Percentiles rank a stretch among this genome's conserved stretches.
phyloP scores from a whole-genome alignment of 2,888 invertebrate species.

The Siphlonurus alternatus region DNA sequence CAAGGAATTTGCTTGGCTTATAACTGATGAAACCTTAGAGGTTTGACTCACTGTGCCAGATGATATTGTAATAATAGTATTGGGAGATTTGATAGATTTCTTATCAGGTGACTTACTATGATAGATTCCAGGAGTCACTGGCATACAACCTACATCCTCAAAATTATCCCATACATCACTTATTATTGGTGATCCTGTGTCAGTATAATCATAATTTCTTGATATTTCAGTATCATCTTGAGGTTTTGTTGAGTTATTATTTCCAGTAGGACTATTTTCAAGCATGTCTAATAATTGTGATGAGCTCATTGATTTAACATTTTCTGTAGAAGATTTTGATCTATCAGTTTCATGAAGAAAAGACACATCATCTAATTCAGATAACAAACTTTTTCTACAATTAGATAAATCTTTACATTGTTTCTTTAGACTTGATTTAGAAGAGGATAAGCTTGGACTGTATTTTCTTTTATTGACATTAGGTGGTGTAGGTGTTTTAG shows the following conservation, averaged over 20 bases:
- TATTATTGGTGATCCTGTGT: not conserved
- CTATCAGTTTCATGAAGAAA: not conserved
- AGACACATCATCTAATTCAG: not conserved
- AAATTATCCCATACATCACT: conserved; percentile 10
- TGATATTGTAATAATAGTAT: not conserved
- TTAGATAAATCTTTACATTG: not conserved
- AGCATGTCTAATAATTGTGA: not conserved
- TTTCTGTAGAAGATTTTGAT: not conserved
- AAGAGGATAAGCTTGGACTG: not conserved
- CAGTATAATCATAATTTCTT: no score
- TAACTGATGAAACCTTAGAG: not conserved
- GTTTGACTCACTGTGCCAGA: not conserved
- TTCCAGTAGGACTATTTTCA: not conserved
- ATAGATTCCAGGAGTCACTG: not conserved
- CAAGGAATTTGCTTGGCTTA: not conserved
- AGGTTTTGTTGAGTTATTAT: no score
- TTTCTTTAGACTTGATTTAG: not conserved
- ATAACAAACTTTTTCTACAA: not conserved
- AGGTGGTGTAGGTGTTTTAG: not conserved
- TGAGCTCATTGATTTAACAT: not conserved
- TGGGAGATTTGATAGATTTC: not conserved
- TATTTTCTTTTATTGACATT: not conserved
- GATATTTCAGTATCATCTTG: no score
- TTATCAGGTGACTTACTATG: not conserved
- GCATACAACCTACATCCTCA: not conserved